Base-by-base conservation (phyloP, 2,888 invertebrate species). In the Amphiduros pacificus region DNA sequence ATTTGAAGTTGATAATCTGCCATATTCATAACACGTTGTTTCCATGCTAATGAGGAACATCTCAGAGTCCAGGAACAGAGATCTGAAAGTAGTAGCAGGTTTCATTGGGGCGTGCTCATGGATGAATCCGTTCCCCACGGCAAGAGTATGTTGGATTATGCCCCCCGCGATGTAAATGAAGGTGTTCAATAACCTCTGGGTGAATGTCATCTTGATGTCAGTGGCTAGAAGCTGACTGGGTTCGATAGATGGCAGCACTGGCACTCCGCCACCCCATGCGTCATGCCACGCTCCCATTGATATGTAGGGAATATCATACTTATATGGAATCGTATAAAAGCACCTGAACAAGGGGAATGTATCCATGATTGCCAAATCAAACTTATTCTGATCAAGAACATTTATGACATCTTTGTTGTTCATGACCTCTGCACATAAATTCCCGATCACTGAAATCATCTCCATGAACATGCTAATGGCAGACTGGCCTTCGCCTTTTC, bases 1-100 rank as follows among this genome's bases (percentile, higher is more conserved):
- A 58, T 64, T 57, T n/a, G 61, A 59, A 1, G 53, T 24, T 17
- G 56, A 44, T 2, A 57, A 28, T 4, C 64, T 17, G 14, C 58
- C 61, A 41, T 54, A 61, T 26, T 64, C 64, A 2, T 58, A 28
- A 31, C 52, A 54, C 4, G 55, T 5, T 2, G 50, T 40, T 31
- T 64, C 64, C 5, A 50, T 29, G 29, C 62, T 64, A 17, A 64
- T 36, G 22, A 64, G 28, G 17, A 54, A 62, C 54, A 64, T 53
- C 48, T 64, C 61, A 3, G 64, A 55, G 14, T 44, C n/a, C 11
- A 49, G 49, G 57, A 52, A 61, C 20, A 63, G 52, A 11, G 51
- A 56, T 14, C 32, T 24, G 2, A 61, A 27, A 9, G 60, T 36
- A 2, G 55, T 40, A 6, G n/a, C 9, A 11, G 36, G 36, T 36